These are phyloP conservation scores for Meloidogyne hapla DNA, from an alignment of 1,140 invertebrate species.

Conservation along the genomic window DNA sequence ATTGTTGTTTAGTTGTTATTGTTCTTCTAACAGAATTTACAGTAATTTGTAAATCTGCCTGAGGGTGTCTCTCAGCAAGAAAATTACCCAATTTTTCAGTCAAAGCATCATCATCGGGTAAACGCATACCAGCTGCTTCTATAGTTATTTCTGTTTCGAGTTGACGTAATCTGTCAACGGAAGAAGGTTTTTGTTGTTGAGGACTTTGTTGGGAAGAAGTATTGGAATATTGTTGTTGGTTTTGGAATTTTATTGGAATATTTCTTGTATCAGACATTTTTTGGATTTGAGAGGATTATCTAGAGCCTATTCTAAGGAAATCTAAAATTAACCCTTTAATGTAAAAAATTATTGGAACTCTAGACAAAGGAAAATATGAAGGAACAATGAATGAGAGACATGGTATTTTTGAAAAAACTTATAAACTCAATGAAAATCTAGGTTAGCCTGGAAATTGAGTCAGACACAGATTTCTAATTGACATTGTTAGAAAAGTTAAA, in stretches of 20 bases:
- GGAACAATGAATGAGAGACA: too few species aligned
- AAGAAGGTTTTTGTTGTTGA: constrained; percentile 3
- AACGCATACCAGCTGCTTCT: constrained; percentile 24
- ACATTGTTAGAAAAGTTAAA: too few species aligned
- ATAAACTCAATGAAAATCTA: too few species aligned
- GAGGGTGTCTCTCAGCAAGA: constrained; percentile 45
- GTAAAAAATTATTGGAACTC: constrained; percentile 1
- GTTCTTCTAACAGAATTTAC: constrained; percentile 58
- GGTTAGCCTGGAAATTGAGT: too few species aligned
- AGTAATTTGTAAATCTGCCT: constrained; percentile 57
- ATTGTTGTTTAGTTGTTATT: constrained; percentile 62
- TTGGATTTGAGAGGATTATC: too few species aligned
- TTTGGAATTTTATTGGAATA: constrained; percentile 1
- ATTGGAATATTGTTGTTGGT: not conserved
- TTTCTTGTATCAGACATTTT: not conserved
- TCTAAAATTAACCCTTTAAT: too few species aligned
- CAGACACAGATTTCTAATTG: too few species aligned
- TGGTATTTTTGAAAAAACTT: too few species aligned
- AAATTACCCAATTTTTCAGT: constrained; percentile 51
- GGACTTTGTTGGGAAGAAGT: not conserved
- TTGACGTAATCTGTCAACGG: constrained; percentile 53
- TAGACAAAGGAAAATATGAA: too few species aligned
- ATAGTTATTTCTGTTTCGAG: constrained; percentile 54
- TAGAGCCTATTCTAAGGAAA: too few species aligned
- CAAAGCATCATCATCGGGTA: constrained; percentile 52